Evolutionary conservation across 2,113 vertebrate species (phyloP).

Genomic region (Malurus elegans): DNA sequence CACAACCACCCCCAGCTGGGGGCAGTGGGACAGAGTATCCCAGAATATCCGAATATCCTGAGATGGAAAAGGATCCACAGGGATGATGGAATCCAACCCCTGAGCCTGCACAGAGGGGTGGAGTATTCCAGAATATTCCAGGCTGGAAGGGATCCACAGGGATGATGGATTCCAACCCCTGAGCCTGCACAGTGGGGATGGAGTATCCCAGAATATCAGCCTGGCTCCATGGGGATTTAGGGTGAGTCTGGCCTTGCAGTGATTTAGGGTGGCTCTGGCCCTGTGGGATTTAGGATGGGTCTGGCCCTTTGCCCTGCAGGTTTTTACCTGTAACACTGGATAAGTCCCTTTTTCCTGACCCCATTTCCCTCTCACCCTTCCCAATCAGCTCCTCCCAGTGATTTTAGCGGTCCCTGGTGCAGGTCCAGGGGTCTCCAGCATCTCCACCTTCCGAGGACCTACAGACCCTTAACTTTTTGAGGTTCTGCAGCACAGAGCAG

Average conservation of each 20-base stretch:
- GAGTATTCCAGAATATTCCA: background rate
- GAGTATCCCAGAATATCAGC: background rate
- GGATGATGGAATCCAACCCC: fast-evolving
- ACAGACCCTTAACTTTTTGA: too few relatives aligned
- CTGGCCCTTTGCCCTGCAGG: background rate
- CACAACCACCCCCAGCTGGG: too few relatives aligned
- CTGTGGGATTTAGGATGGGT: background rate
- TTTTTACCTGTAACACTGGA: background rate
- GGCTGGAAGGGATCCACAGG: background rate
- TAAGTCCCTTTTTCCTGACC: background rate
- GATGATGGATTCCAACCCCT: background rate
- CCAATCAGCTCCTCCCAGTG: background rate
- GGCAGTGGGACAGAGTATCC: fast-evolving
- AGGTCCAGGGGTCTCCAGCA: background rate
- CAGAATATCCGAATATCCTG: background rate
- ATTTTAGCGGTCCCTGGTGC: background rate
- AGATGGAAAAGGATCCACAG: background rate
- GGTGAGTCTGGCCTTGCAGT: background rate
- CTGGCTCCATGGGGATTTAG: too few relatives aligned
- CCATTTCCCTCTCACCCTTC: background rate
- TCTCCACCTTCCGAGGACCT: background rate
- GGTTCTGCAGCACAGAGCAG: background rate
- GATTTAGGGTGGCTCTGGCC: background rate
- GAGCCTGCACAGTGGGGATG: background rate
- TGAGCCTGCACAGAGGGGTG: background rate